These are phyloP conservation scores for Hydriomena furcata DNA, from an alignment of 2,888 invertebrate species.

Conservation along the genomic window DNA sequence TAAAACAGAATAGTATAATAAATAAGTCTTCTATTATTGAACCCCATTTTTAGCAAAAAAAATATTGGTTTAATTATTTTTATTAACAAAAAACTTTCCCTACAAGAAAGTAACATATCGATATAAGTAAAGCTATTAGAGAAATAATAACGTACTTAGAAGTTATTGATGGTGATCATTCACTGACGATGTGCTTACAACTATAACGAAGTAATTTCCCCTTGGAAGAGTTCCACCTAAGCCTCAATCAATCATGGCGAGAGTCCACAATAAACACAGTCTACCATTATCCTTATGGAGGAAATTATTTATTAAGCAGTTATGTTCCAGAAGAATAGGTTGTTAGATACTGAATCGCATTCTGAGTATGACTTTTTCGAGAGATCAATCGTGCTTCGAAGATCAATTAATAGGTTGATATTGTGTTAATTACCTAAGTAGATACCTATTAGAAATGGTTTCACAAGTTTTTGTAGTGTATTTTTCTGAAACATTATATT, in stretches of 20 bases:
- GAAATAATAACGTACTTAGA: conserved; percentile 46
- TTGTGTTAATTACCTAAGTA: too few relatives aligned
- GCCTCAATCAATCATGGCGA: conserved; percentile 68
- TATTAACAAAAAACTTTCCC: conserved; percentile 3
- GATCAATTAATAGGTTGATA: not conserved
- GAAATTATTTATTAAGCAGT: conserved; percentile 65
- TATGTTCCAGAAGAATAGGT: conserved; percentile 53
- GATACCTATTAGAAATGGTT: too few relatives aligned
- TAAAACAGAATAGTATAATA: conserved; percentile 16
- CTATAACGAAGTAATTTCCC: conserved; percentile 62
- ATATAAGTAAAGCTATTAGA: conserved; percentile 37
- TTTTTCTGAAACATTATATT: too few relatives aligned
- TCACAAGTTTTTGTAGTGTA: too few relatives aligned
- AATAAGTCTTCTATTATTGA: not conserved
- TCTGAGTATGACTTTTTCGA: conserved; percentile 5
- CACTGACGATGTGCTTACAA: conserved; percentile 39
- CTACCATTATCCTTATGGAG: conserved; percentile 62
- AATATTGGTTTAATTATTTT: not conserved
- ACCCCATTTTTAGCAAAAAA: not conserved
- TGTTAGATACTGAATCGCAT: conserved; percentile 32
- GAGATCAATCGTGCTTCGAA: conserved; percentile 5
- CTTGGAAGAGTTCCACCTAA: conserved; percentile 65
- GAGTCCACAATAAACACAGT: conserved; percentile 70
- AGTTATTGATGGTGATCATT: conserved; percentile 47
- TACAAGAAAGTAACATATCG: conserved; percentile 7